Evolutionary conservation across 1,140 invertebrate species (phyloP).

Genomic region (Drosophila pachea): DNA sequence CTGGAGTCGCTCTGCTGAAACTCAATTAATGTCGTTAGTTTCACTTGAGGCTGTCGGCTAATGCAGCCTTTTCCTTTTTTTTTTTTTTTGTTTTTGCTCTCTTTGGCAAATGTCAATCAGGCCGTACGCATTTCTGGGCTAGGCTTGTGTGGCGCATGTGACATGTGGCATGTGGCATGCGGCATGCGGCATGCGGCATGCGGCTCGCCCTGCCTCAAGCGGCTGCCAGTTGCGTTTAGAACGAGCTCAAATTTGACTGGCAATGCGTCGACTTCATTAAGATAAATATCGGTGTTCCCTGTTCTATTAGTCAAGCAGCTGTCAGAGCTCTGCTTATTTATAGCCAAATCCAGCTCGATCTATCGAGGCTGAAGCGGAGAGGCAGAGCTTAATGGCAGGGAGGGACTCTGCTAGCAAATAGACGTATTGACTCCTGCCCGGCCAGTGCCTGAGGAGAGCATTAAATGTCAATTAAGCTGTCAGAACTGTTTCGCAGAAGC

Average conservation of each 20-base stretch:
- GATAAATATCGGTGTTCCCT: slow-evolving; percentile 50
- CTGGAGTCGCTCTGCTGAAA: slow-evolving; percentile 30
- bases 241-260: slow-evolving; percentile 32
- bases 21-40: slow-evolving; percentile 46
- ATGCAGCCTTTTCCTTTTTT: slow-evolving; percentile 12
- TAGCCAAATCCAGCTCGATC: slow-evolving; percentile 16
- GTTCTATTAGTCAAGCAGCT: slow-evolving; percentile 42
- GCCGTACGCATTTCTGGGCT: slow-evolving; percentile 63
- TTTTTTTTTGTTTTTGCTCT: slow-evolving; percentile 2
- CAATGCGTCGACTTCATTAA: slow-evolving; percentile 47
- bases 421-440: slow-evolving; percentile 19
- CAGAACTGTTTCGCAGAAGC: slow-evolving; percentile 40
- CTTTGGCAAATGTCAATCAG: slow-evolving; percentile 59
- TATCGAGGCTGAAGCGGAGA: no score
- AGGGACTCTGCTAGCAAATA: slow-evolving; percentile 25
- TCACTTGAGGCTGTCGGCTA: slow-evolving; percentile 30
- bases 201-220: slow-evolving; percentile 43
- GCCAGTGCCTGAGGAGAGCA: slow-evolving; percentile 9
- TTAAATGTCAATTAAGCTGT: slow-evolving; percentile 33
- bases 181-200: slow-evolving; percentile 47
- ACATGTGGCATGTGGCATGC: slow-evolving; percentile 3
- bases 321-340: slow-evolving; percentile 48
- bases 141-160: slow-evolving; percentile 48
- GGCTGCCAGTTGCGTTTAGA: slow-evolving; percentile 32
- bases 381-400: no score